These are phyloP conservation scores for Hirtodrosophila cameraria DNA, from an alignment of 2,888 invertebrate genomes.

Conservation along the genomic window DNA sequence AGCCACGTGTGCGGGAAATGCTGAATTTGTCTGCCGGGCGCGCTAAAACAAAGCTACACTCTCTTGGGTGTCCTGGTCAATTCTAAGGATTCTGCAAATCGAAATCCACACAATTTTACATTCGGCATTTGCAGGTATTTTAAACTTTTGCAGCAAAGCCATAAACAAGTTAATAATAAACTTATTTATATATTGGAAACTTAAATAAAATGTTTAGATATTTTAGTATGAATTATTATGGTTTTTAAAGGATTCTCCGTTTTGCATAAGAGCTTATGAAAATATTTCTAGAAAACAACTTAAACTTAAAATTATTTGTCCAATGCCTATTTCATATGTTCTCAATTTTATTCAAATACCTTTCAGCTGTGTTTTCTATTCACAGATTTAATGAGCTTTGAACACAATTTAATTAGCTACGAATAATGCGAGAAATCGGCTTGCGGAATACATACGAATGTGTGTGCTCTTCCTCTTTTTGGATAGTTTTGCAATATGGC, in stretches of 20 bases:
- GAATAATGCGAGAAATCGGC: slow-evolving; percentile 31
- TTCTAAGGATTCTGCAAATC: slow-evolving; percentile 8
- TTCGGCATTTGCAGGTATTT: not conserved
- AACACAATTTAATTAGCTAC: slow-evolving; percentile 19
- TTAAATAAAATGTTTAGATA: no score
- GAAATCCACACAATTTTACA: not conserved
- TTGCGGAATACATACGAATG: slow-evolving; percentile 47
- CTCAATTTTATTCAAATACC: not conserved
- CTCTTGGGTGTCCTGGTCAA: slow-evolving; percentile 18
- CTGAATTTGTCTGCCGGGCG: slow-evolving; percentile 71
- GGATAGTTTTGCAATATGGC: slow-evolving; percentile 66
- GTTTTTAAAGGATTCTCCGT: no score
- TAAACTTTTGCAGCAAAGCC: no score
- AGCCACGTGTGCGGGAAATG: slow-evolving; percentile 78
- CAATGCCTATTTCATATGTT: no score
- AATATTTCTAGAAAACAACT: not conserved
- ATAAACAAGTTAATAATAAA: no score
- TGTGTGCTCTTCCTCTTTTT: slow-evolving; percentile 2
- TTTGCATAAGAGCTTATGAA: no score
- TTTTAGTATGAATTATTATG: no score
- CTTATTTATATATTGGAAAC: no score
- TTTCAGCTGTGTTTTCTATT: not conserved
- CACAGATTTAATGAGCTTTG: not conserved
- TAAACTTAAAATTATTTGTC: not conserved
- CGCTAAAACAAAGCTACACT: slow-evolving; percentile 60